Percentiles rank a stretch among this genome's conserved stretches.
Conservation (phyloP, 2,888 invertebrate genomes). For the Idaea aversata region DNA sequence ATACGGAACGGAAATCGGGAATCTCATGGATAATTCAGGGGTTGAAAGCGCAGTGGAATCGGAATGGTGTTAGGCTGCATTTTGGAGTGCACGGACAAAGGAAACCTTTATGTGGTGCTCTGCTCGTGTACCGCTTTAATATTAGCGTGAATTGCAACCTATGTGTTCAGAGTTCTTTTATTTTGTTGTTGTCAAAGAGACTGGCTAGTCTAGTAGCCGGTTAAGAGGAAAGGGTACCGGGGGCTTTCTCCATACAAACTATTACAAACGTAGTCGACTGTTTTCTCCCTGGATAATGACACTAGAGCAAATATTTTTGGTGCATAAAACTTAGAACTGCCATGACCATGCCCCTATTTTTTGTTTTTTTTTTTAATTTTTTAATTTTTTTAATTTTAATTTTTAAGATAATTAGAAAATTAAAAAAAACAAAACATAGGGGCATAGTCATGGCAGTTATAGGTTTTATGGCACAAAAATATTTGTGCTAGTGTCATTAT, state of each 20-base stretch:
- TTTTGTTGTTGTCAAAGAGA: background rate
- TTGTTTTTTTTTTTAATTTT: too few species aligned
- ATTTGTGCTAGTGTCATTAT: too few species aligned
- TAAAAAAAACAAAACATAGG: too few species aligned
- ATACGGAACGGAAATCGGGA: constrained; percentile 41
- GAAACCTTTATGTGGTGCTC: constrained; percentile 35
- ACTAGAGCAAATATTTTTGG: too few species aligned
- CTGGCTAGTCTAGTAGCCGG: background rate
- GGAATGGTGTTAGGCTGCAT: constrained; percentile 62
- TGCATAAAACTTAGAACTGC: too few species aligned
- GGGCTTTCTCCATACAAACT: background rate
- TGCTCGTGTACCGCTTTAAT: background rate
- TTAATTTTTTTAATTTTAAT: too few species aligned
- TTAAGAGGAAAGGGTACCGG: background rate
- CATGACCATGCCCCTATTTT: too few species aligned
- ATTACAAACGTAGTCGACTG: too few species aligned
- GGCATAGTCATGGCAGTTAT: too few species aligned
- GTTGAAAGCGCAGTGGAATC: constrained; percentile 73
- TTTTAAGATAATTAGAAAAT: too few species aligned
- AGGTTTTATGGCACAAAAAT: too few species aligned
- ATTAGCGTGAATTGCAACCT: background rate
- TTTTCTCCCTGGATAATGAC: too few species aligned
- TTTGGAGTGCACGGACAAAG: constrained; percentile 55
- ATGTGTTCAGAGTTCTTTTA: background rate
- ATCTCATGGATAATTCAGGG: constrained; percentile 69